A percentile compares a stretch with the other conserved stretches of the same genome.
These are phyloP conservation scores for Prochilodus magdalenae DNA, from an alignment of 2,113 vertebrate species.

Conservation along the genomic window DNA sequence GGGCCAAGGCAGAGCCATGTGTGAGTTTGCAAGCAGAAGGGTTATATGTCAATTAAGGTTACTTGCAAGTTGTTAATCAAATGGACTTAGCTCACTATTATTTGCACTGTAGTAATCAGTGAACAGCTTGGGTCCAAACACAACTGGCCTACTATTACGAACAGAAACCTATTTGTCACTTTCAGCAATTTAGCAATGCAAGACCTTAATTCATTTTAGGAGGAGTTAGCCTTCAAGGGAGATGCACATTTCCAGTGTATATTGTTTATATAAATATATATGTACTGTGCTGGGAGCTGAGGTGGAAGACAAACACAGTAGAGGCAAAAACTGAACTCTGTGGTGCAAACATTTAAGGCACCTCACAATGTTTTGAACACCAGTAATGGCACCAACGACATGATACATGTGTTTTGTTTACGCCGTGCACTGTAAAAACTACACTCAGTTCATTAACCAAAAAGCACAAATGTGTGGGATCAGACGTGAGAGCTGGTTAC, in stretches of 20 bases:
- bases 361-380: slow-evolving; percentile 11
- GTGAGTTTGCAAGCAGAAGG: slow-evolving; percentile 43
- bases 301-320: slow-evolving; percentile 13
- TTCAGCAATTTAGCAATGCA: background rate
- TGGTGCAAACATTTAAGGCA: slow-evolving; percentile 7
- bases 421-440: slow-evolving; percentile 15
- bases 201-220: slow-evolving; percentile 15
- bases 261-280: slow-evolving; percentile 38
- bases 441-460: background rate
- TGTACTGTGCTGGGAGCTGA: slow-evolving; percentile 30
- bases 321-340: background rate
- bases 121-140: background rate
- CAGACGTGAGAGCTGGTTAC: slow-evolving; percentile 46
- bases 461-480: slow-evolving; percentile 31
- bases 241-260: slow-evolving; percentile 80
- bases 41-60: slow-evolving; percentile 48
- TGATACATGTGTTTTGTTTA: slow-evolving; percentile 20
- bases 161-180: background rate
- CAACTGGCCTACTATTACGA: slow-evolving; percentile 2
- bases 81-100: slow-evolving; percentile 29
- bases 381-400: slow-evolving; percentile 17
- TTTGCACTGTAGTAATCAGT: background rate
- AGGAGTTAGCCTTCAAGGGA: slow-evolving; percentile 42
- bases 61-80: slow-evolving; percentile 26
- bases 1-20: slow-evolving; percentile 37